These are phyloP conservation scores for Syngnathus acus DNA, from an alignment of 2,797 vertebrate genomes.

Conservation along the genomic window DNA sequence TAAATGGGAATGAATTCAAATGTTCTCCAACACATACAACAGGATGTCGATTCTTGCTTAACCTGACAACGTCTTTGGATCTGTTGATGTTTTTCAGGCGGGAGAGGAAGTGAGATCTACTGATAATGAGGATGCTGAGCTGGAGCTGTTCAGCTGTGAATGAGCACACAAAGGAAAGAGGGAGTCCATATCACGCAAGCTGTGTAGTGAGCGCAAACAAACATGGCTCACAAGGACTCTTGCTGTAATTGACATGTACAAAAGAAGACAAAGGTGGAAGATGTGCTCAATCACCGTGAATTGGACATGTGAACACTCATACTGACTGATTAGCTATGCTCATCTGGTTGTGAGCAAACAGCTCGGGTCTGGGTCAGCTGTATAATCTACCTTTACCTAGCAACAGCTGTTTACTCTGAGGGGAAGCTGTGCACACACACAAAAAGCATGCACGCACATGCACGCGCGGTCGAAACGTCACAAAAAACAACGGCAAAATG, in stretches of 20 bases:
- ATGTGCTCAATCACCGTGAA: constrained; percentile 22
- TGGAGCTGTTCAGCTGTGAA: background rate
- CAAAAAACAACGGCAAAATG: constrained; percentile 1
- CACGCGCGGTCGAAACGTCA: constrained; percentile 12
- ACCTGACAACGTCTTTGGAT: background rate
- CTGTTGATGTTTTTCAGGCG: background rate
- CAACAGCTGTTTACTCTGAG: constrained; percentile 65
- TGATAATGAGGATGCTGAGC: background rate
- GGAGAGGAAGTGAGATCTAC: background rate
- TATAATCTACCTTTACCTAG: constrained; percentile 61
- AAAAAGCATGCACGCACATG: constrained; percentile 10
- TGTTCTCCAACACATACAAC: background rate
- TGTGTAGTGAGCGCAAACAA: background rate
- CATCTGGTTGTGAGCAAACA: constrained; percentile 60
- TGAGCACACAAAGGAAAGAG: background rate
- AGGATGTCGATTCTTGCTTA: background rate
- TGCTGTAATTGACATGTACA: background rate
- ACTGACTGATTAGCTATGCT: constrained; percentile 22
- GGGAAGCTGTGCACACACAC: constrained; percentile 10
- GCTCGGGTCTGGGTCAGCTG: constrained; percentile 30
- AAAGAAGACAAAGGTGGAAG: background rate
- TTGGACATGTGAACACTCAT: constrained; percentile 18
- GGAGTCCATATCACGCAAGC: background rate
- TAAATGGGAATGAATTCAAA: background rate
- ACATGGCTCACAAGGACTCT: background rate